Evolutionary conservation across 2,113 vertebrate genomes (phyloP).

Genomic region (Ariopsis seemanni): DNA sequence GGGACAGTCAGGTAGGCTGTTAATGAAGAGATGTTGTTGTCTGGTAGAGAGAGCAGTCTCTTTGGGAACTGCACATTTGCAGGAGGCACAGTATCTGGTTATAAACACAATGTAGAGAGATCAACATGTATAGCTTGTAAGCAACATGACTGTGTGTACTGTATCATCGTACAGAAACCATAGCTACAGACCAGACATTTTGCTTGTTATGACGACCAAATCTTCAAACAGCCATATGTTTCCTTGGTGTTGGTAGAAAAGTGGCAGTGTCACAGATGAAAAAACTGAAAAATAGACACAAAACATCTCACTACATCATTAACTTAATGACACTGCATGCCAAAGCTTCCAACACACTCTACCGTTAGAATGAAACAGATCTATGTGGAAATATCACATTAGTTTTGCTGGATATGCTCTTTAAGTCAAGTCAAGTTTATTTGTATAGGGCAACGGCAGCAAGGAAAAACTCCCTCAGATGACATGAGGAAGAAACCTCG

Average conservation of each 20-base stretch:
- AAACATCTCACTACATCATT: not conserved
- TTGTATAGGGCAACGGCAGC: too few species aligned
- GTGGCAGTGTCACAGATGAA: constrained; percentile 84
- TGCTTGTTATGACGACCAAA: constrained; percentile 86
- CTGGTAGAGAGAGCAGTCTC: constrained; percentile 77
- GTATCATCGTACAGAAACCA: not conserved
- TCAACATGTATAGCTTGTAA: not conserved
- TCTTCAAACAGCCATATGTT: constrained; percentile 97
- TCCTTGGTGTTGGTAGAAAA: constrained; percentile 91
- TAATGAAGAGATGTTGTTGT: constrained; percentile 78
- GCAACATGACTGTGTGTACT: not conserved
- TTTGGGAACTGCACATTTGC: constrained; percentile 87
- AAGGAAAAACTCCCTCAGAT: too few species aligned
- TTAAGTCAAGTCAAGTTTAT: not conserved
- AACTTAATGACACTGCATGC: constrained; percentile 34
- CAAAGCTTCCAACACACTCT: constrained; percentile 65
- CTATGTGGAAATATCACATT: not conserved
- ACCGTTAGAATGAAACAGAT: not conserved
- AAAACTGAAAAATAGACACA: constrained; percentile 77
- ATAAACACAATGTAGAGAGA: not conserved
- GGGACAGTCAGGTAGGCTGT: constrained; percentile 83
- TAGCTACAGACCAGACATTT: constrained; percentile 80
- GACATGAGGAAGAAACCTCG: too few species aligned
- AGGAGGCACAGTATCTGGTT: constrained; percentile 61
- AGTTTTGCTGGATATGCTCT: not conserved